These are phyloP conservation scores for Crypturellus undulatus DNA, from an alignment of 2,113 vertebrate genomes.

Conservation along the genomic window DNA sequence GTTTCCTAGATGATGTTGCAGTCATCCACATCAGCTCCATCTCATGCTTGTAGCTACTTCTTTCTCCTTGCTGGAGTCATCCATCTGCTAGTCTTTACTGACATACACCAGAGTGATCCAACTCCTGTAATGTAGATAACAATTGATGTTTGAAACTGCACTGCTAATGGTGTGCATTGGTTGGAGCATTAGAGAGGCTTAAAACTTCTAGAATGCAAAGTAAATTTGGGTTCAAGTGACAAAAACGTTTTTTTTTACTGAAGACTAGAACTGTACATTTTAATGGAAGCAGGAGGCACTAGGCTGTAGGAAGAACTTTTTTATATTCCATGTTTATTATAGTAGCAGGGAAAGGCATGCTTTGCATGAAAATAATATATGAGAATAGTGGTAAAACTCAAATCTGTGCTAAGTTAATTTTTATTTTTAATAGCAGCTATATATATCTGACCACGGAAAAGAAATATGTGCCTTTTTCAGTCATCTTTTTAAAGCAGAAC, in stretches of 20 bases:
- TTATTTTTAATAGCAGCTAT: background rate
- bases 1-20: background rate
- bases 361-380: background rate
- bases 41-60: background rate
- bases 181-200: background rate
- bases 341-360: background rate
- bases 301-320: background rate
- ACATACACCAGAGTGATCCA: background rate
- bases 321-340: background rate
- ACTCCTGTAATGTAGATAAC: background rate
- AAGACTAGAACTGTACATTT: background rate
- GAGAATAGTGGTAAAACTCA: background rate
- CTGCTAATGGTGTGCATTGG: background rate
- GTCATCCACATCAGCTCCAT: background rate
- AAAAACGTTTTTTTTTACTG: background rate
- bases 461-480: background rate
- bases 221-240: background rate
- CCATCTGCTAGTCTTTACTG: background rate
- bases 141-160: background rate
- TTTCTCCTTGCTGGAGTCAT: background rate
- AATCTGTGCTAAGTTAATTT: background rate
- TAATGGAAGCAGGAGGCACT: background rate
- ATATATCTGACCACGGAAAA: background rate
- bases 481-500: conserved; percentile 8
- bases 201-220: background rate